These are phyloP conservation scores for Lampropteryx suffumata DNA, from an alignment of 2,888 invertebrate species.

Conservation along the genomic window DNA sequence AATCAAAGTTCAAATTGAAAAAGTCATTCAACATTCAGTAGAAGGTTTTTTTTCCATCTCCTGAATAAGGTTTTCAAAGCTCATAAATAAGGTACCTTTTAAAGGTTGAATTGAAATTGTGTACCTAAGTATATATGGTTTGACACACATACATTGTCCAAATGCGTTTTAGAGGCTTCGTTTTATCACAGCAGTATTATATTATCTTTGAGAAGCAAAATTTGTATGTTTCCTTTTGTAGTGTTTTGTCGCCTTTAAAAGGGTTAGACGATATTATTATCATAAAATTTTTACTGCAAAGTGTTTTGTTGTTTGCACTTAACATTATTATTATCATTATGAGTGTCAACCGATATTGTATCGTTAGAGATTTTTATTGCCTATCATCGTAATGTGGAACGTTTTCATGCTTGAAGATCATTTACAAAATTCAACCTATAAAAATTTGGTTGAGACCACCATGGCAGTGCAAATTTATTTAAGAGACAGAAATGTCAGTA, in stretches of 20 bases:
- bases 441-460: neutral
- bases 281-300: slow-evolving; percentile 21
- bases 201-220: slow-evolving; percentile 11
- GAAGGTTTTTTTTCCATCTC: no score
- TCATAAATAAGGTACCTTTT: no score
- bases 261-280: slow-evolving; percentile 17
- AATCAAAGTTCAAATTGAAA: no score
- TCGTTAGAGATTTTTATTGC: slow-evolving; percentile 4
- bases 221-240: slow-evolving; percentile 12
- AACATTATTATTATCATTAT: slow-evolving; percentile 14
- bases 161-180: slow-evolving; percentile 9
- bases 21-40: no score
- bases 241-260: slow-evolving; percentile 17
- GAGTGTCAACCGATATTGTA: slow-evolving; percentile 9
- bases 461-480: no score
- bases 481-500: no score
- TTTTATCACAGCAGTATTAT: slow-evolving; percentile 15
- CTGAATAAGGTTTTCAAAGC: no score
- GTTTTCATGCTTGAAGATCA: no score
- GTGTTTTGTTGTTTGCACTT: slow-evolving; percentile 22
- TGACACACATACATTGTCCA: slow-evolving; percentile 1
- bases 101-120: no score
- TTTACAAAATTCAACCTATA: neutral
- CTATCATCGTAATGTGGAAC: neutral
- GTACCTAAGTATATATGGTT: no score